Evolutionary conservation across 2,888 invertebrate species (phyloP), one percentile per base, ranked within the genome.

Genomic region (Belgica antarctica): DNA sequence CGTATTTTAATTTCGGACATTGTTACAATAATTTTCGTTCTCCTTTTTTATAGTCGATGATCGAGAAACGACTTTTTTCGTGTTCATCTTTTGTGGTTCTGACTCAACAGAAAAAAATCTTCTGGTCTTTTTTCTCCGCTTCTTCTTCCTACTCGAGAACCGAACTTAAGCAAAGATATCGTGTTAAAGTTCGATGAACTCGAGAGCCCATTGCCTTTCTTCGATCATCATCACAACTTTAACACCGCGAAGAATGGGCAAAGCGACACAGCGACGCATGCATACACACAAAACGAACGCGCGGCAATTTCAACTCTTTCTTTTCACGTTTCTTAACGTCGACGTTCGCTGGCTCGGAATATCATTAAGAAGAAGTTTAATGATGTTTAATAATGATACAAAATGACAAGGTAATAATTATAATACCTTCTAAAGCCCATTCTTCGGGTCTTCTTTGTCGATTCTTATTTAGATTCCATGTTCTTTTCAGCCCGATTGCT

Each of bases 341-440:
- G n/a, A n/a, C n/a, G n/a, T n/a, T 17, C 57, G 12, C 68, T 47
- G 17, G 8, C 34, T 68, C 57, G 68, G 52, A 57, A 68, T 52
- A 68, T 68, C 68, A 68, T 68, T 68, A 68, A 57, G 68, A 68
- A 68, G 68, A 68, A 68, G 52, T 68, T 68, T 68, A 68, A 68
- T 68, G 68, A 68, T 68, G 68, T 47, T 68, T 47, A 68, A 68
- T 68, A 68, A 57, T 68, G 68, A 68, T 68, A 47, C 68, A 52
- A 68, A 68, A 68, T 68, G 68, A 68, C 68, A 68, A 68, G 68
- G 68, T 68, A 68, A 68, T 68, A 68, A 68, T 68, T 68, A 68
- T 68, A 68, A 68, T 57, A 57, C 63, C 68, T 68, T 46, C 36
- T 12, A 47, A 41, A 47, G 27, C 47, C 19, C 52, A 57, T 34